Conservation (phyloP, 1,140 invertebrate species). For the Aphaenogaster rudis region DNA sequence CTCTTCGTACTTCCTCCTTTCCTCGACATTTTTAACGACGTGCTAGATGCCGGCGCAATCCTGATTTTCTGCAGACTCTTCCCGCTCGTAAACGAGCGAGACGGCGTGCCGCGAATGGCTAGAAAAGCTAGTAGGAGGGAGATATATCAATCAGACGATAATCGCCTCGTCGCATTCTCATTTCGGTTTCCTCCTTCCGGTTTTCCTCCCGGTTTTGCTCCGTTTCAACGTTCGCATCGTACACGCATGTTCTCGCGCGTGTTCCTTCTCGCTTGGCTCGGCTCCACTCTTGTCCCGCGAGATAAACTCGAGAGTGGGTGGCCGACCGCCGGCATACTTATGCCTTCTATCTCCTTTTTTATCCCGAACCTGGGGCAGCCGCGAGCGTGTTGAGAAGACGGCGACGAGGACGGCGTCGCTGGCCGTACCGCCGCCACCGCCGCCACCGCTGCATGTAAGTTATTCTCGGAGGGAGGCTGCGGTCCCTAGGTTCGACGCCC, state of each 20-base stretch:
- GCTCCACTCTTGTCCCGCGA: slow-evolving; percentile 70
- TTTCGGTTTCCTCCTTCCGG: slow-evolving; percentile 40
- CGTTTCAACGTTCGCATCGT: slow-evolving; percentile 11
- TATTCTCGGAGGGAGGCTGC: slow-evolving; percentile 87
- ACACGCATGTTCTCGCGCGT: slow-evolving; percentile 12
- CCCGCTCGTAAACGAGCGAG: slow-evolving; percentile 3
- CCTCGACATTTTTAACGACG: slow-evolving; percentile 46
- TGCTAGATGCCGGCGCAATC: slow-evolving; percentile 24
- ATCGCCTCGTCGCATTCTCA: slow-evolving; percentile 1
- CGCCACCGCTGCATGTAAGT: slow-evolving; percentile 82
- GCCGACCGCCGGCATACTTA: slow-evolving; percentile 73
- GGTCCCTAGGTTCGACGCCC: slow-evolving; percentile 87
- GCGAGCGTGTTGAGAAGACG: slow-evolving; percentile 75
- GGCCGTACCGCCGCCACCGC: slow-evolving; percentile 33
- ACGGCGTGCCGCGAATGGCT: neutral
- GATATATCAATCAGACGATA: neutral
- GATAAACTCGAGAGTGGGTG: slow-evolving; percentile 51
- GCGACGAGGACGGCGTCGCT: slow-evolving; percentile 59
- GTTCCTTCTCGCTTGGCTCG: slow-evolving; percentile 33
- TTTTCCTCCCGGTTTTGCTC: neutral
- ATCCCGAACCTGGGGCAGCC: slow-evolving; percentile 85
- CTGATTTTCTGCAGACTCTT: slow-evolving; percentile 42
- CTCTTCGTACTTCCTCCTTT: slow-evolving; percentile 64
- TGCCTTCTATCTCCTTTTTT: slow-evolving; percentile 77
- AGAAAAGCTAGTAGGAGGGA: neutral